Base-by-base conservation (phyloP, 2,797 vertebrate genomes). In the Alexandromys oeconomus region DNA sequence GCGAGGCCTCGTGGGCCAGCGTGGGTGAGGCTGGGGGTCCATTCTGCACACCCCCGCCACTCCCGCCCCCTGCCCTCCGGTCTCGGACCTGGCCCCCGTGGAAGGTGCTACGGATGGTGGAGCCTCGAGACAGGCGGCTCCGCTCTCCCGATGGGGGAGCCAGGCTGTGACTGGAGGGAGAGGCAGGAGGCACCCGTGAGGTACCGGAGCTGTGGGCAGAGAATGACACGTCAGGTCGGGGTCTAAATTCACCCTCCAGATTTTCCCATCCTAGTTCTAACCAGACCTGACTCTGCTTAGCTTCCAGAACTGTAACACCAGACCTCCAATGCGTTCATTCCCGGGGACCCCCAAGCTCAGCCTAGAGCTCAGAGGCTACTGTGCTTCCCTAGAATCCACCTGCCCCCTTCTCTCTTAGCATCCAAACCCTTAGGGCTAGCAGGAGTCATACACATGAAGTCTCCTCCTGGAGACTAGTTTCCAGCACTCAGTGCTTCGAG, bases 91-190 rank as follows among this genome's bases (percentile, higher is more conserved):
- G 99, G 5, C 99, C 99, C 0, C 99, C 99, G 0, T 99, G 99
- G 98, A 99, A 99, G 98, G 99, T 99, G 98, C 99, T 99, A 96
- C 99, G 99, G 96, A 99, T 99, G 31, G 99, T 99, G 97, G 99
- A 99, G 96, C 99, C 99, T 1, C 99, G 98, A 9, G 99, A 99
- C 96, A 99, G 98, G 74, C 99, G 99, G 98, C 99, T 99, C 77
- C 99, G 99, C 96, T 99, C 99, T 0, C 99, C 98, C 0, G 98
- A 98, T 51, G 99, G 98, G 4, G 99, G 99, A 80, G 99, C 99
- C 67, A 99, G 98, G 76, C 99, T 98, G 61, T 99, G 99, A 96
- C 99, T 99, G 98, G 99, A 99, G 37, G 99, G 99, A 96, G 99
- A 99, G 5, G 99, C 98, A 0, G 99, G 99, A 11, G 99, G 99